These are phyloP conservation scores for Furcifer pardalis DNA, from an alignment of 2,797 vertebrate genomes.

Conservation along the genomic window DNA sequence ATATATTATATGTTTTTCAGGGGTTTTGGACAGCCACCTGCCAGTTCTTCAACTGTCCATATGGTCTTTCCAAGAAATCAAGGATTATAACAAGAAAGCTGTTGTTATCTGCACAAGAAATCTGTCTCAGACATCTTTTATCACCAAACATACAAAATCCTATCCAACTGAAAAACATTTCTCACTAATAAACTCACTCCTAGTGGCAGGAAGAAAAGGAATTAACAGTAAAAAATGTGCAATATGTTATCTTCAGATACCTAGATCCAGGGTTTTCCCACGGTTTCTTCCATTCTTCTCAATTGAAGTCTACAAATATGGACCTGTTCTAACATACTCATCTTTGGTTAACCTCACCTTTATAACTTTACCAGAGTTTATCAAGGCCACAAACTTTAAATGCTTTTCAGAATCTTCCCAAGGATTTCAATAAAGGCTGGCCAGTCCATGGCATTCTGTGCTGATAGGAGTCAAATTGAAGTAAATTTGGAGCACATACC, in stretches of 20 bases:
- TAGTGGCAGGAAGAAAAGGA: background rate
- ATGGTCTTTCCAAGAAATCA: background rate
- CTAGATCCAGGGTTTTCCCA: conserved; percentile 12
- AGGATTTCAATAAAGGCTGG: conserved; percentile 8
- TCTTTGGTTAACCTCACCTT: conserved; percentile 1
- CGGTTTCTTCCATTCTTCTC: conserved; percentile 9
- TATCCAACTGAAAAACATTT: conserved; percentile 4
- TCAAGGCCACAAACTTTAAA: conserved; percentile 11
- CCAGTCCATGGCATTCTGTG: background rate
- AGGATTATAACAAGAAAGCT: background rate
- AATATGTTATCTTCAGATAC: conserved; percentile 6
- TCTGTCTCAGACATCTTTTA: background rate
- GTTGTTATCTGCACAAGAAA: background rate
- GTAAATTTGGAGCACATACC: background rate
- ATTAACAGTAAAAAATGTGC: background rate
- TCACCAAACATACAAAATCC: background rate
- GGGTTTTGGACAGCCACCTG: background rate
- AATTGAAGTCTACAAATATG: background rate
- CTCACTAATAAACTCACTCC: background rate
- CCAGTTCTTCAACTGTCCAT: background rate
- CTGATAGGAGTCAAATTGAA: background rate
- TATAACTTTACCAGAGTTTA: conserved; percentile 24
- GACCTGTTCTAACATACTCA: conserved; percentile 19
- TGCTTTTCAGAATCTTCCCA: conserved; percentile 2
- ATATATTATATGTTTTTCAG: too few species aligned